Base-by-base conservation (phyloP, 2,113 vertebrate species). In the Cyprinus carpio region DNA sequence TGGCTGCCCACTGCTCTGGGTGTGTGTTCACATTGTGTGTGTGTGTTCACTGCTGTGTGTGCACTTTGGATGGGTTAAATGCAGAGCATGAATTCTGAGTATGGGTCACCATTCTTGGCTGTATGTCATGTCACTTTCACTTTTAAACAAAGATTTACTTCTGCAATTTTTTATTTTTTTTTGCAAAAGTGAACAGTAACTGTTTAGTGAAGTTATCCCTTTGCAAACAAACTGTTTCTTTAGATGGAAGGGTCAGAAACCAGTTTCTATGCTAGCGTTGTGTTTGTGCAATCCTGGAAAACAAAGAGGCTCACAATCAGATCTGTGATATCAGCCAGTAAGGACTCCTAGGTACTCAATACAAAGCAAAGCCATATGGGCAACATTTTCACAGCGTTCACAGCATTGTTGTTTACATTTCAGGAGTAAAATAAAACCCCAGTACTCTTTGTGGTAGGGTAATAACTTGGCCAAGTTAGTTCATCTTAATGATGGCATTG, bases 361-460 rank as follows among this genome's bases (percentile, higher is more conserved):
- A 12, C 16, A 46, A 40, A 80, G 58, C 16, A 49, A 82, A 65
- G 46, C 91, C 90, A 69, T 88, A 80, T 90, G 86, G 89, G 54
- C 80, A 82, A 86, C 56, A 89, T 89, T 90, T 86, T 84, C 90
- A 88, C 75, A 62, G 65, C 37, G 16, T 65, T 85, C 90, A 87
- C 75, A 71, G 65, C 37, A n/a, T 65, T 81, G 82, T 85, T 85
- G 85, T 84, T 88, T 85, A 84, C 83, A 37, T 89, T 83, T 87
- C 77, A 81, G 43, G 25, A 69, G 80, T 65, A 69, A 81, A 81
- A 31, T 49, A 81, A 81, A 81, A 69, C 78, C 29, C 54, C 25
- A 9, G 40, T 49, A 46, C 25, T 46, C 64, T 51, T 69, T n/a
- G 18, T 49, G 46, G 43, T 81, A 51, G 43, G 27, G 27, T 81